Evolutionary conservation across 2,888 invertebrate genomes (phyloP).

Genomic region (Eurois occulta): DNA sequence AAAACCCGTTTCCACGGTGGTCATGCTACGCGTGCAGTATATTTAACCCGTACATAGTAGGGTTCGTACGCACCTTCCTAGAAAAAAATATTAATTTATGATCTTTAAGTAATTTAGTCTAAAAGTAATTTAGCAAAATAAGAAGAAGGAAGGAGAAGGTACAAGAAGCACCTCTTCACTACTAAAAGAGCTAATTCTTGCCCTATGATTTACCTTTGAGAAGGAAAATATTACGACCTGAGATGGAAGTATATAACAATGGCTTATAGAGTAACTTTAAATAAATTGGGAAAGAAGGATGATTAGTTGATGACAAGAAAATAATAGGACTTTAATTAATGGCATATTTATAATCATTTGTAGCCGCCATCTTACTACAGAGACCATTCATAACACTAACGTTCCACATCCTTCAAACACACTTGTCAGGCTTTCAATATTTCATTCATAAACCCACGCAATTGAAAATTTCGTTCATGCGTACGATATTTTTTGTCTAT

Average conservation of each 20-base stretch:
- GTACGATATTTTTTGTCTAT: slow-evolving; percentile 48
- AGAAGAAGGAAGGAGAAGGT: too few relatives aligned
- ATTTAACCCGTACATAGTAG: not conserved
- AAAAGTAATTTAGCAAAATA: not conserved
- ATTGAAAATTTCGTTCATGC: slow-evolving; percentile 41
- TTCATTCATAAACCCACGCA: slow-evolving; percentile 38
- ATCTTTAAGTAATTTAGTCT: not conserved
- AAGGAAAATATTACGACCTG: not conserved
- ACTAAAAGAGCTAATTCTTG: not conserved
- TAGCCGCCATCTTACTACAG: not conserved
- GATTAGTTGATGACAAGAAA: not conserved
- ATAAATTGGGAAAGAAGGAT: not conserved
- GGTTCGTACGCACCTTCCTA: not conserved
- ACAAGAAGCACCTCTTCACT: not conserved
- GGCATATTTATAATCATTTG: not conserved
- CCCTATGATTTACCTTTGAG: not conserved
- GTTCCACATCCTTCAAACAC: not conserved
- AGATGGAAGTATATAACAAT: not conserved
- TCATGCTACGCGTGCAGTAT: too few relatives aligned
- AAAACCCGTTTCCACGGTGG: too few relatives aligned
- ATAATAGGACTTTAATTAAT: not conserved
- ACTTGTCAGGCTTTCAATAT: not conserved
- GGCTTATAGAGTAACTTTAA: not conserved
- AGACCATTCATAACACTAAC: not conserved
- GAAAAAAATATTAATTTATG: not conserved